Evolutionary conservation across 2,888 invertebrate species (phyloP).

Genomic region (Plagodis pulveraria): DNA sequence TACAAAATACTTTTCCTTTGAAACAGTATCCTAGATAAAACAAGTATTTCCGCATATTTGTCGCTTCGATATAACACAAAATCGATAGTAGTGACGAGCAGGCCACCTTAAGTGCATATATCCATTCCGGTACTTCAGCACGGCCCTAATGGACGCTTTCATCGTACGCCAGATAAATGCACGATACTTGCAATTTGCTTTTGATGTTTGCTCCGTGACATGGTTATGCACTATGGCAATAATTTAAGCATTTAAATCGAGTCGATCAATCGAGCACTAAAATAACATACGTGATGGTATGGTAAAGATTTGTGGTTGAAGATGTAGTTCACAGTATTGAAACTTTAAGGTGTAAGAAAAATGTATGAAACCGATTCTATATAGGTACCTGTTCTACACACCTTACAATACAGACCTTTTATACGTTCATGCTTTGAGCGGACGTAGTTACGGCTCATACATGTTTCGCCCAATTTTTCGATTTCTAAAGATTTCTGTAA

Average conservation of each 20-base stretch:
- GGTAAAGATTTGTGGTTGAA: not conserved
- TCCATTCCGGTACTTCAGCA: conserved; percentile 59
- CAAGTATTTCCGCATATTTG: not conserved
- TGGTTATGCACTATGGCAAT: conserved; percentile 71
- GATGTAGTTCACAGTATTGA: not conserved
- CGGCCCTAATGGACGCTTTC: conserved; percentile 72
- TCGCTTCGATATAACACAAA: conserved; percentile 38
- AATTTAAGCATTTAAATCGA: conserved; percentile 64
- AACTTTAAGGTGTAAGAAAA: not conserved
- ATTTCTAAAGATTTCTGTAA: too few relatives aligned
- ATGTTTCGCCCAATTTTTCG: too few relatives aligned
- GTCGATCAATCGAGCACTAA: conserved; percentile 56
- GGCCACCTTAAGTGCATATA: conserved; percentile 74
- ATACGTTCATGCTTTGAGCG: too few relatives aligned
- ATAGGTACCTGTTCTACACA: too few relatives aligned
- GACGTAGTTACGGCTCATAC: too few relatives aligned
- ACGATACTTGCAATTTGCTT: conserved; percentile 71
- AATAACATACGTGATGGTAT: conserved; percentile 46
- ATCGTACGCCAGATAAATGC: conserved; percentile 73
- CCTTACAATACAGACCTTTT: too few relatives aligned
- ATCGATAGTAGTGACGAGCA: conserved; percentile 50
- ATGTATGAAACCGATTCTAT: too few relatives aligned
- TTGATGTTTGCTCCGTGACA: conserved; percentile 68
- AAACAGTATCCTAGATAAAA: not conserved
- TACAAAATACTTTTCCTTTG: not conserved